Percentiles rank a stretch among this genome's conserved stretches.
Conservation (phyloP, 2,888 invertebrate genomes). For the Hyposoter dolosus region DNA sequence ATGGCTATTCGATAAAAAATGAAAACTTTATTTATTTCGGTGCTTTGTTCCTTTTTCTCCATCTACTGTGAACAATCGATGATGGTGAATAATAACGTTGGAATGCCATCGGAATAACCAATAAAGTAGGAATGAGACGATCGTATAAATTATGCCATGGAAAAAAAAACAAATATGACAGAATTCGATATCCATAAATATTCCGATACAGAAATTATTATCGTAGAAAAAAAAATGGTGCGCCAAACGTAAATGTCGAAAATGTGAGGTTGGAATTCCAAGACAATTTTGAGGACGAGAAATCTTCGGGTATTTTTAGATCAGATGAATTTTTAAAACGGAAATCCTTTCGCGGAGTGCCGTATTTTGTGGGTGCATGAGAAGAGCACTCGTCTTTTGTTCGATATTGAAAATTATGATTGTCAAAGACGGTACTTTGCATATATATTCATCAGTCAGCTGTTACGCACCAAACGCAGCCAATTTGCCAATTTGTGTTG, state of each 20-base stretch:
- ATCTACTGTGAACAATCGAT: background rate
- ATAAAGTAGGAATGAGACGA: conserved; percentile 14
- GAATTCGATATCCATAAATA: background rate
- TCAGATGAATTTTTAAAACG: background rate
- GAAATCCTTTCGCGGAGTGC: no score
- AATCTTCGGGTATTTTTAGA: background rate
- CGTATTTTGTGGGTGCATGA: no score
- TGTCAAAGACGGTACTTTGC: no score
- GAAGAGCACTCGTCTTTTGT: no score
- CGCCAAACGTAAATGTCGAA: background rate
- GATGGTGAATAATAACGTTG: conserved; percentile 8
- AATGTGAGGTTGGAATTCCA: background rate
- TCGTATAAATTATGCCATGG: background rate
- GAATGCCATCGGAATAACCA: background rate
- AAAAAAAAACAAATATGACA: conserved; percentile 14
- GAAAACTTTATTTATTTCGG: background rate
- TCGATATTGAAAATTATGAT: no score
- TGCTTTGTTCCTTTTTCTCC: background rate
- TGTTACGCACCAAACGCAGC: no score
- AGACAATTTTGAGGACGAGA: background rate
- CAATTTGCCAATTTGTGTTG: no score
- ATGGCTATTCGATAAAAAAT: background rate
- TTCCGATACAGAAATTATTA: background rate
- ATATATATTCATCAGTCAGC: no score
- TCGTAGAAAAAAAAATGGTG: conserved; percentile 4